phyloP scores from a whole-genome alignment of 2,797 vertebrate genomes.

The Gobio occitaniae region DNA sequence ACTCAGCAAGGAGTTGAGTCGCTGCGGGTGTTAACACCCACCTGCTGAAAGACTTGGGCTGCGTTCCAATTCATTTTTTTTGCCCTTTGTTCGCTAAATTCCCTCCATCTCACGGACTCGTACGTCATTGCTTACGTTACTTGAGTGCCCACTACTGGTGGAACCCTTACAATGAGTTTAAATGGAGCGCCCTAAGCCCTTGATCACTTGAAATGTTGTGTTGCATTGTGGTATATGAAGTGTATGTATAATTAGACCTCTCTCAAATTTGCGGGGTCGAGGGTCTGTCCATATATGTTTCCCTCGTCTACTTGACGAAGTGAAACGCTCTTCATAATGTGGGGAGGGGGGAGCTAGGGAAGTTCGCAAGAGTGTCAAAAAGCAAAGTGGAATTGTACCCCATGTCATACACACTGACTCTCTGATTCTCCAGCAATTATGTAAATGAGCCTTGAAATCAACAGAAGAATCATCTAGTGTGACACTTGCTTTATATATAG shows the following conservation, averaged over 20 bases:
- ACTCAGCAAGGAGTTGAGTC: conserved; percentile 39
- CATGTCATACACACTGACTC: neutral
- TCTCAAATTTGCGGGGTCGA: neutral
- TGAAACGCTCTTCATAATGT: neutral
- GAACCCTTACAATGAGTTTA: neutral
- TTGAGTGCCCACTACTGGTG: neutral
- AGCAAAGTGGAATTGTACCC: neutral
- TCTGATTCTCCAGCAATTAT: neutral
- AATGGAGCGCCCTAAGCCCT: neutral
- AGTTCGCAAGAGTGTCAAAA: neutral
- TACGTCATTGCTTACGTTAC: neutral
- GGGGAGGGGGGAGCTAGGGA: neutral
- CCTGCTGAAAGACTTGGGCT: conserved; percentile 44
- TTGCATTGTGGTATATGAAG: neutral
- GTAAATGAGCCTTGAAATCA: neutral
- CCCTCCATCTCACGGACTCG: neutral
- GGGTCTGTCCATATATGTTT: neutral
- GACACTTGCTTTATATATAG: neutral
- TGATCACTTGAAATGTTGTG: neutral
- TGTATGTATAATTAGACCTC: neutral
- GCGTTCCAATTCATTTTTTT: conserved; percentile 13
- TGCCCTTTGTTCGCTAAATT: neutral
- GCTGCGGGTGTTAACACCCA: conserved; percentile 29
- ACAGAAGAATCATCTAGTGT: neutral
- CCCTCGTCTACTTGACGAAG: neutral